Base-by-base conservation (phyloP, 2,888 invertebrate genomes). In the Drosophila paranaensis region DNA sequence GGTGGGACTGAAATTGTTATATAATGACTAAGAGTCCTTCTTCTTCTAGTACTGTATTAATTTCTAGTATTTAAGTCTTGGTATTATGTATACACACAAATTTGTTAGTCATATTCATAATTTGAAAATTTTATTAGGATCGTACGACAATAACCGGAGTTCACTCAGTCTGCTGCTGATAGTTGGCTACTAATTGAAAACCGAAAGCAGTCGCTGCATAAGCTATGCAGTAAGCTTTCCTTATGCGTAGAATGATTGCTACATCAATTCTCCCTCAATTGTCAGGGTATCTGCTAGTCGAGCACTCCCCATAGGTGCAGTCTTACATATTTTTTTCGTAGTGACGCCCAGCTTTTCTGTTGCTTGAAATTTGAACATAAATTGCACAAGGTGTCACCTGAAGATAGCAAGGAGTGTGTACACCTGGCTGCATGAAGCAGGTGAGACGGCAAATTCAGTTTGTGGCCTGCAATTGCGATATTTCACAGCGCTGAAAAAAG, bases 351-450 rank as follows among this genome's bases (percentile, higher is more conserved):
- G 71, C 60, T 68, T 71, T 72, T 64, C 48, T 50, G 57, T 66
- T 57, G 58, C 58, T 37, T 63, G 67, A 80, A 80, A 80, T 66
- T 77, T 75, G 63, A 79, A 71, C 86, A 88, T 86, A 88, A 86
- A 88, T 88, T 83, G 79, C 72, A 71, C 67, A 81, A 86, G 87
- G 86, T 86, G 86, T 88, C 86, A 77, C 79, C 71, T 50, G 68
- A 60, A 88, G 86, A 86, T 88, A 88, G 81, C 75, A 57, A 63
- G 57, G 61, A 57, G 68, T 71, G 67, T 63, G 71, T 63, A 58
- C 45, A 53, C 16, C 39, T n/a, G 40, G 57, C 55, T 54, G 71
- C 64, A 74, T 64, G 60, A 13, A 46, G 40, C 64, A 46, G 75
- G 82, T 71, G 74, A 77, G 78, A 60, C 43, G 70, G 58, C 56